A percentile compares a stretch with the other conserved stretches of the same genome.
These are phyloP conservation scores for Aphodius sticticus DNA, from an alignment of 2,888 invertebrate species.

Conservation along the genomic window DNA sequence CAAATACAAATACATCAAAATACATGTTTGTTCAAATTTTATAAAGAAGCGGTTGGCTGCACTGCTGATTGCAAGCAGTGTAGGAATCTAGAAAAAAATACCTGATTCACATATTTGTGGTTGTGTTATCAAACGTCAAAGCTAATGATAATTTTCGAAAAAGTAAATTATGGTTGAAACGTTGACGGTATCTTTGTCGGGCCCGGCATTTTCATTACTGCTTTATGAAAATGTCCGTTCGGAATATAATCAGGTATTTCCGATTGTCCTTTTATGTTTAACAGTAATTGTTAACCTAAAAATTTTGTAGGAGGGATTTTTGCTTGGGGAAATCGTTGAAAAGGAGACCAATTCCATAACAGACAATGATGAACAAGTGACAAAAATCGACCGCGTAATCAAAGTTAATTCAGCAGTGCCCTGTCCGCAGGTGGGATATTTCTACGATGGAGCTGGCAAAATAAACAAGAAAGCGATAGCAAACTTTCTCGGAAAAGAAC, in stretches of 20 bases:
- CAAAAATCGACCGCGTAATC: slow-evolving; percentile 68
- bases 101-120: background rate
- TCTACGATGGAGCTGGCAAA: slow-evolving; percentile 67
- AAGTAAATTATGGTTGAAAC: slow-evolving; percentile 50
- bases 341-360: slow-evolving; percentile 74
- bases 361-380: slow-evolving; percentile 70
- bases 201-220: slow-evolving; percentile 72
- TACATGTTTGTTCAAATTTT: background rate
- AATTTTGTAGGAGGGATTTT: slow-evolving; percentile 66
- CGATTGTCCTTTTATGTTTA: background rate
- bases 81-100: background rate
- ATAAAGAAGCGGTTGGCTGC: too few species aligned
- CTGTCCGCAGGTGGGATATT: slow-evolving; percentile 65
- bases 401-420: slow-evolving; percentile 69
- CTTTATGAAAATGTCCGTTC: slow-evolving; percentile 73
- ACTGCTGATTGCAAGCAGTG: too few species aligned
- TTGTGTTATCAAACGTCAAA: background rate
- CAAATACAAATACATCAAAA: too few species aligned
- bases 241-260: slow-evolving; percentile 67
- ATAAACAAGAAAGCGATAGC: slow-evolving; percentile 65
- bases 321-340: slow-evolving; percentile 70
- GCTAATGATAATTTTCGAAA: slow-evolving; percentile 21
- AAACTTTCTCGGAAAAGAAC: slow-evolving; percentile 63
- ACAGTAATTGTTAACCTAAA: background rate
- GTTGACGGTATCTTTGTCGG: slow-evolving; percentile 56